Evolutionary conservation across 2,888 invertebrate genomes (phyloP).

Genomic region (Augochlorella aurata): DNA sequence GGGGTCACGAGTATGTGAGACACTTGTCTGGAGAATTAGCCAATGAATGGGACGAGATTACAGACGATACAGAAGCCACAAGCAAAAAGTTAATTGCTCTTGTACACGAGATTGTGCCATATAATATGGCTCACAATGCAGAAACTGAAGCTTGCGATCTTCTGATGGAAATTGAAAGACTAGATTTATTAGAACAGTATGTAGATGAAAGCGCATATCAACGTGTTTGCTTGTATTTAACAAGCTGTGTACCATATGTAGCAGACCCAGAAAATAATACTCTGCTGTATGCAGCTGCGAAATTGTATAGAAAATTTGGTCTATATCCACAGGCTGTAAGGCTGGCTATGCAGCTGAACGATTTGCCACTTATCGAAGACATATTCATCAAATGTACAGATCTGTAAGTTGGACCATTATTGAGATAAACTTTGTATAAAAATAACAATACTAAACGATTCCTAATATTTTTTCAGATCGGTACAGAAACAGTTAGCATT

Average conservation of each 20-base stretch:
- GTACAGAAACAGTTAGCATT: constrained; percentile 97
- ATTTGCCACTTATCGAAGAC: constrained; percentile 89
- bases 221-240: constrained; percentile 95
- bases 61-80: constrained; percentile 81
- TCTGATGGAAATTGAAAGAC: constrained; percentile 97
- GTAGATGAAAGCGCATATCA: constrained; percentile 95
- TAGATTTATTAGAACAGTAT: constrained; percentile 92
- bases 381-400: constrained; percentile 94
- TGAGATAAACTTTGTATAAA: not conserved
- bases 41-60: constrained; percentile 89
- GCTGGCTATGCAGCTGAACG: constrained; percentile 95
- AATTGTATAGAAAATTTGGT: constrained; percentile 92
- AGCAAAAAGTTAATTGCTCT: constrained; percentile 87
- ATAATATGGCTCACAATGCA: constrained; percentile 98
- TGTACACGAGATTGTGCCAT: constrained; percentile 94
- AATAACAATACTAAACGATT: not conserved
- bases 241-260: constrained; percentile 97
- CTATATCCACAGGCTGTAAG: constrained; percentile 95
- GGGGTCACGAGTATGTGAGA: constrained; percentile 99
- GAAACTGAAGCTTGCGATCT: constrained; percentile 99
- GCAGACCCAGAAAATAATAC: constrained; percentile 96
- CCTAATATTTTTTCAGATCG: constrained; percentile 84
- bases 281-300: constrained; percentile 91
- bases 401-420: constrained; percentile 84
- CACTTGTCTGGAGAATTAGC: constrained; percentile 95